phyloP scores from a whole-genome alignment of 1,140 invertebrate genomes.

The Aphelinus atriplicis region DNA sequence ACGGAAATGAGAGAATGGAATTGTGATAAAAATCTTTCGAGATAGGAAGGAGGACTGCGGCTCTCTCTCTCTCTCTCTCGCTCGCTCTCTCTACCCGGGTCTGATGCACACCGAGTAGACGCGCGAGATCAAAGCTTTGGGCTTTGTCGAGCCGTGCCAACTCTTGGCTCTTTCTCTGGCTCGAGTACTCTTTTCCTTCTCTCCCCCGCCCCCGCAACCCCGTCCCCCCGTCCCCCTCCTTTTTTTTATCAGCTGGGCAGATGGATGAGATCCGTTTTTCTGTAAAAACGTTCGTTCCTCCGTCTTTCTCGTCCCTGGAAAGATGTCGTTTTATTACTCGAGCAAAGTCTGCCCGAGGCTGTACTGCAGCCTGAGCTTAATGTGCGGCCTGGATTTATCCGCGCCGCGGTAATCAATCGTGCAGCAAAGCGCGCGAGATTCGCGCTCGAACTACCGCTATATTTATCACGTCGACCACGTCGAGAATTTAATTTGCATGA shows the following conservation, averaged over 20 bases:
- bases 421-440: slow-evolving; percentile 48
- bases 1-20: slow-evolving; percentile 6
- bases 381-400: slow-evolving; percentile 61
- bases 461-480: slow-evolving; percentile 61
- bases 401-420: slow-evolving; percentile 58
- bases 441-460: slow-evolving; percentile 50
- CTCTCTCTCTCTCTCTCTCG: no score
- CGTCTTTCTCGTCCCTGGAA: slow-evolving; percentile 47
- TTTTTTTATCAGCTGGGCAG: slow-evolving; percentile 19
- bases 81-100: slow-evolving; percentile 12
- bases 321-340: slow-evolving; percentile 58
- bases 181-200: slow-evolving; percentile 1
- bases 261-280: slow-evolving; percentile 49
- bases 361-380: slow-evolving; percentile 47
- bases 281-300: slow-evolving; percentile 52
- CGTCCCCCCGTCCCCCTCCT: neutral
- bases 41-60: no score
- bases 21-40: slow-evolving; percentile 8
- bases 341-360: slow-evolving; percentile 49
- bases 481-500: slow-evolving; percentile 58
- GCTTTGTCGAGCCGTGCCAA: slow-evolving; percentile 16
- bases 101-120: slow-evolving; percentile 1
- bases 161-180: neutral
- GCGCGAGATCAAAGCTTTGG: slow-evolving; percentile 1
- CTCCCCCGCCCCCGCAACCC: neutral